These are phyloP conservation scores for Tragulus kanchil DNA, from an alignment of 2,113 vertebrate species.

Conservation along the genomic window DNA sequence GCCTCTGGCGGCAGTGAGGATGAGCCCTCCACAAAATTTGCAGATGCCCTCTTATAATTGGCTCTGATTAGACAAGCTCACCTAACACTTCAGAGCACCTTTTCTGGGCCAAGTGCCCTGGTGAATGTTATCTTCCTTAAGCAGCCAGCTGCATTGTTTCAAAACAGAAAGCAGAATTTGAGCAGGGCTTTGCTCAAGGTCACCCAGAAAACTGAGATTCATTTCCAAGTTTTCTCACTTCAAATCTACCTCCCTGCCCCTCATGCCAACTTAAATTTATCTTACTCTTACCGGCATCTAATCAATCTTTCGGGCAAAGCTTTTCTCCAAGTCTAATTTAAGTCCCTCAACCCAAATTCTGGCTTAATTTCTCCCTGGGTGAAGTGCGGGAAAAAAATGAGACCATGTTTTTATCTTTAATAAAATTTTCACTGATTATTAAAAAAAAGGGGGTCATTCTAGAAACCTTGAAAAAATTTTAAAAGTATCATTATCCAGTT, in stretches of 20 bases:
- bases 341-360: not conserved
- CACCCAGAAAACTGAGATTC: conserved; percentile 25
- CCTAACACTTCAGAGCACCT: not conserved
- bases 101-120: conserved; percentile 65
- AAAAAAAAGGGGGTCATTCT: not conserved
- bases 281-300: conserved; percentile 4
- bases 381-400: not conserved
- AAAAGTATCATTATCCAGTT: not conserved
- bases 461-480: conserved; percentile 42
- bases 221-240: conserved; percentile 13
- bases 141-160: conserved; percentile 71
- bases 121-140: not conserved
- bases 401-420: conserved; percentile 16
- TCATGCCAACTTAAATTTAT: not conserved
- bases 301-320: not conserved
- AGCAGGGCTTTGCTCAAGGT: conserved; percentile 68
- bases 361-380: not conserved
- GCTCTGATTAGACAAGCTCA: conserved; percentile 33
- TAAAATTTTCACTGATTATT: not conserved
- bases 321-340: not conserved
- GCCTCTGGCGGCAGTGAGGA: not conserved
- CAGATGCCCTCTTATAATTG: conserved; percentile 26
- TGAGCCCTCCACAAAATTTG: not conserved
- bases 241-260: not conserved
- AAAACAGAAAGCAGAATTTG: conserved; percentile 75